Evolutionary conservation across 2,113 vertebrate genomes (phyloP).

Genomic region (Laterallus jamaicensis): DNA sequence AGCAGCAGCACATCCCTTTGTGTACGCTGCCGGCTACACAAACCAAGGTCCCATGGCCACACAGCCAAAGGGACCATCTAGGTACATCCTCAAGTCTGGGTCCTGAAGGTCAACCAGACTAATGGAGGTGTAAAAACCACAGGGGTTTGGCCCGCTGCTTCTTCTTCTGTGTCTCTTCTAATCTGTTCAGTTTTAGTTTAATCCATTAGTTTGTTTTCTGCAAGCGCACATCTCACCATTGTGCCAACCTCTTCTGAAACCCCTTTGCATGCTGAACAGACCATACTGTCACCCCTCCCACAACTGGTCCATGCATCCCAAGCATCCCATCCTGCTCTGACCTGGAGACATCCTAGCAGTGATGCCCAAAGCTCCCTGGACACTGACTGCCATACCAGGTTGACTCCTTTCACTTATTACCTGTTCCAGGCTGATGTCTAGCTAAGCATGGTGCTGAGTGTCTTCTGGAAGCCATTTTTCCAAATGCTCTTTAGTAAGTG

Average conservation of each 20-base stretch:
- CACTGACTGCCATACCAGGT: not conserved
- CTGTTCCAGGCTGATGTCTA: not conserved
- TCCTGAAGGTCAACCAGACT: not conserved
- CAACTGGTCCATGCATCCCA: too few species aligned
- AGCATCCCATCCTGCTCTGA: not conserved
- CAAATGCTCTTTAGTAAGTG: not conserved
- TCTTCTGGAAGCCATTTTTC: not conserved
- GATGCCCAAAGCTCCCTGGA: fast-evolving
- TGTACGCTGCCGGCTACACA: not conserved
- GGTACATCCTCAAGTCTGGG: not conserved
- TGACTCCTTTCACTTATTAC: not conserved
- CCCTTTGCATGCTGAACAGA: not conserved
- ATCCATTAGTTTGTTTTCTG: not conserved
- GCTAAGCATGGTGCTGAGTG: not conserved
- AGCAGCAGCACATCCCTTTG: not conserved
- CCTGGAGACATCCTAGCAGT: not conserved
- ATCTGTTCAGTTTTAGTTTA: not conserved
- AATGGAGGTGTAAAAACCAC: not conserved
- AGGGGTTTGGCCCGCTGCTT: not conserved
- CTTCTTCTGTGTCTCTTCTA: not conserved
- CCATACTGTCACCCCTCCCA: not conserved
- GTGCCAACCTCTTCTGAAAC: not conserved
- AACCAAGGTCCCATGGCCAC: not conserved
- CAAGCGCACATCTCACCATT: not conserved
- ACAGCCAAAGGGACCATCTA: not conserved